phyloP scores from a whole-genome alignment of 2,113 vertebrate genomes.

The Pluvialis apricaria region DNA sequence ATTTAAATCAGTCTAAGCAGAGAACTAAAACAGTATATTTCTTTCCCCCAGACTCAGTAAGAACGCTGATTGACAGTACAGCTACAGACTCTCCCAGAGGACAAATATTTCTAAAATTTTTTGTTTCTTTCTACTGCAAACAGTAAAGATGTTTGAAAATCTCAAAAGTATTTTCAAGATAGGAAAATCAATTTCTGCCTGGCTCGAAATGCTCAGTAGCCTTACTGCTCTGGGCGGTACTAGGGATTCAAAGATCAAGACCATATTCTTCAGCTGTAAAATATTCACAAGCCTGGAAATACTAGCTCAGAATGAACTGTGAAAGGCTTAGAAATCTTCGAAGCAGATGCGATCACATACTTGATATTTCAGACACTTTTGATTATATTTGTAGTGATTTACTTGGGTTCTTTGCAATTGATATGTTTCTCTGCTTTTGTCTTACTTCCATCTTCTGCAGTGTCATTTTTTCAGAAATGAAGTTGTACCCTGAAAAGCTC shows the following conservation, averaged over 20 bases:
- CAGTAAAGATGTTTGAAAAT: background rate
- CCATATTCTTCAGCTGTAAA: background rate
- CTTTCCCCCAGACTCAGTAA: background rate
- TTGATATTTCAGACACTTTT: background rate
- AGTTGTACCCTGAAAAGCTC: background rate
- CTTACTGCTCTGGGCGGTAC: background rate
- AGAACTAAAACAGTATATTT: background rate
- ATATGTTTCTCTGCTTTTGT: background rate
- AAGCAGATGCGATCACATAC: background rate
- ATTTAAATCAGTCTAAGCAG: background rate
- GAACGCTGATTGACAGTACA: background rate
- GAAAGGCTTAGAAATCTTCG: background rate
- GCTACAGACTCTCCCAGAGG: background rate
- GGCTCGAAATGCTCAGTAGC: background rate
- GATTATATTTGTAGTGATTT: background rate
- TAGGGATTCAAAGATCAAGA: background rate
- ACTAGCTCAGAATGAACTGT: background rate
- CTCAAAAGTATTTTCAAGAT: background rate
- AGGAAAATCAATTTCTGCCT: background rate
- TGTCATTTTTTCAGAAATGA: background rate
- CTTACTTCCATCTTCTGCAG: background rate
- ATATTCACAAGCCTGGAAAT: background rate
- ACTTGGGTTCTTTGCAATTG: background rate
- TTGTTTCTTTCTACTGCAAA: background rate
- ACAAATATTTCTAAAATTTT: background rate